phyloP scores from a whole-genome alignment of 2,888 invertebrate genomes.

The Diaperis boleti region DNA sequence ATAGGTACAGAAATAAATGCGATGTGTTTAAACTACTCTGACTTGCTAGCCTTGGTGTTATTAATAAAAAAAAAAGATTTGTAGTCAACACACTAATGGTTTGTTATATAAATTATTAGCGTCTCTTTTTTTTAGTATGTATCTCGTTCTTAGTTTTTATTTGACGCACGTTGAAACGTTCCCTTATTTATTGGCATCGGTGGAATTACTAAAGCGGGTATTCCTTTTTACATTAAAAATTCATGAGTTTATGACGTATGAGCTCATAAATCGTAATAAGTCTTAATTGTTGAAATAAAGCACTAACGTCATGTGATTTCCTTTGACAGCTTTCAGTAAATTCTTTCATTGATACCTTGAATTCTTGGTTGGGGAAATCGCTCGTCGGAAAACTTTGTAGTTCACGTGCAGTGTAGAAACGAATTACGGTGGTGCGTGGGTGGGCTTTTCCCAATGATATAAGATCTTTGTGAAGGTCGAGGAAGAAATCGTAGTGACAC shows the following conservation, averaged over 20 bases:
- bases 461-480: constrained; percentile 4
- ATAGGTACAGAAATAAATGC: constrained; percentile 37
- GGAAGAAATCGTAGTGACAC: background rate
- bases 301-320: background rate
- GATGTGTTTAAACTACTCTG: constrained; percentile 33
- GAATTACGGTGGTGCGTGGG: background rate
- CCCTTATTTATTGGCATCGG: background rate
- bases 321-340: background rate
- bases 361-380: background rate
- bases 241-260: too few species aligned
- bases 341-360: background rate
- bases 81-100: constrained; percentile 21
- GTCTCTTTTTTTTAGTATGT: background rate
- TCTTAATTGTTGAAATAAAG: background rate
- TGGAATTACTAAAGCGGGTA: background rate
- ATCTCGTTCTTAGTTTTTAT: background rate
- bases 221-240: background rate
- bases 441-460: constrained; percentile 10
- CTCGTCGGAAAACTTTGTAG: background rate
- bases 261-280: background rate
- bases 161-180: background rate
- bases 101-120: constrained; percentile 21
- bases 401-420: background rate
- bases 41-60: constrained; percentile 36
- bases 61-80: constrained; percentile 28